Evolutionary conservation across 2,113 vertebrate species (phyloP).

Genomic region (Isichthys henryi): DNA sequence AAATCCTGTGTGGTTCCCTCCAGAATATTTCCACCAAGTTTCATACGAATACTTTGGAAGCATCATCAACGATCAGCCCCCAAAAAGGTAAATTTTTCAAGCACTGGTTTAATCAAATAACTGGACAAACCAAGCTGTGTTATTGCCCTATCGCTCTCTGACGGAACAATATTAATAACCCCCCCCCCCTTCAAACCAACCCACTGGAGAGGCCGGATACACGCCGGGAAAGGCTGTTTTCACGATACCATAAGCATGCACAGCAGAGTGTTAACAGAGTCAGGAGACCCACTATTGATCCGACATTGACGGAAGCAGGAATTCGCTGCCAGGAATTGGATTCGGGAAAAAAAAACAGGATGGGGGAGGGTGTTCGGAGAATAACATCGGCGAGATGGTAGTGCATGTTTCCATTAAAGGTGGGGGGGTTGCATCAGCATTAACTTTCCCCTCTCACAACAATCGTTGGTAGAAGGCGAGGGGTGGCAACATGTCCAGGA

Average conservation of each 20-base stretch:
- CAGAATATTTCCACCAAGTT: background rate
- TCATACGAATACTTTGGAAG: background rate
- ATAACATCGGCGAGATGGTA: background rate
- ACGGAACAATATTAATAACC: background rate
- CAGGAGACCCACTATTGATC: conserved; percentile 1
- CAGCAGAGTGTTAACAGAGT: background rate
- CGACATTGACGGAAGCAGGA: background rate
- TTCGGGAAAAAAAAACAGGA: background rate
- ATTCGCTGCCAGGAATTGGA: background rate
- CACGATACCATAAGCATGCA: background rate
- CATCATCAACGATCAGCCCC: background rate
- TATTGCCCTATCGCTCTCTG: background rate
- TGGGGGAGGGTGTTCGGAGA: background rate
- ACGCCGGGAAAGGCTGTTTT: background rate
- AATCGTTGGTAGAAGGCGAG: background rate
- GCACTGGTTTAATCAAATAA: background rate
- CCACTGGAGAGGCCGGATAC: background rate
- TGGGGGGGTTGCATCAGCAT: background rate
- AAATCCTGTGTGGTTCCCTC: background rate
- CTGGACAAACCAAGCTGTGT: background rate
- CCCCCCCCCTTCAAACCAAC: background rate
- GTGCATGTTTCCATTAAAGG: background rate
- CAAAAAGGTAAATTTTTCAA: background rate
- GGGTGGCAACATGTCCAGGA: background rate
- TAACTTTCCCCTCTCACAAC: background rate